Conservation (phyloP, 2,888 invertebrate genomes). For the Zelleria hepariella region DNA sequence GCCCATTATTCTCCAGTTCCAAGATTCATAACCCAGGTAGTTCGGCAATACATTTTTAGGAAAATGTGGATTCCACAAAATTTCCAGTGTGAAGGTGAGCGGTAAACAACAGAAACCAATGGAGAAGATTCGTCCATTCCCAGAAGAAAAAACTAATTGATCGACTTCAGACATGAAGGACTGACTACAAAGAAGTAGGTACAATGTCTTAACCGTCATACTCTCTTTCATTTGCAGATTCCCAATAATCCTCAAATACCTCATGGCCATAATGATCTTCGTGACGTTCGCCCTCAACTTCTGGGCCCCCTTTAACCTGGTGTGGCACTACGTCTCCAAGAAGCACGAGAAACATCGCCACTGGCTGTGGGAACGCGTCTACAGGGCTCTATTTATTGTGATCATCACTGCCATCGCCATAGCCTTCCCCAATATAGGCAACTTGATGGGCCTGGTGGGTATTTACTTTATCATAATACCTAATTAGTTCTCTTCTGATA, state of each 20-base stretch:
- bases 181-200: no score
- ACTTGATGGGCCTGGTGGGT: constrained; percentile 58
- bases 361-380: constrained; percentile 58
- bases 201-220: no score
- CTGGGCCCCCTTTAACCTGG: constrained; percentile 61
- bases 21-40: no score
- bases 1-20: no score
- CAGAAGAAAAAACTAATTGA: no score
- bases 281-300: constrained; percentile 59
- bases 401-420: constrained; percentile 46
- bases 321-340: constrained; percentile 52
- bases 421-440: constrained; percentile 57
- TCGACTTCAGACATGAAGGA: no score
- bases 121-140: no score
- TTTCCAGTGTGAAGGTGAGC: no score
- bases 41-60: no score
- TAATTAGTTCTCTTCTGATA: no score
- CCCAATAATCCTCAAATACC: constrained; percentile 45
- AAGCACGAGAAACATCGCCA: constrained; percentile 38
- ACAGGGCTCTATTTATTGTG: constrained; percentile 39
- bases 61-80: no score
- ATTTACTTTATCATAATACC: neutral
- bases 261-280: constrained; percentile 62
- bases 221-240: constrained; percentile 30
- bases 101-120: no score